phyloP scores from a whole-genome alignment of 1,140 invertebrate genomes.

The Macrobrachium nipponense region DNA sequence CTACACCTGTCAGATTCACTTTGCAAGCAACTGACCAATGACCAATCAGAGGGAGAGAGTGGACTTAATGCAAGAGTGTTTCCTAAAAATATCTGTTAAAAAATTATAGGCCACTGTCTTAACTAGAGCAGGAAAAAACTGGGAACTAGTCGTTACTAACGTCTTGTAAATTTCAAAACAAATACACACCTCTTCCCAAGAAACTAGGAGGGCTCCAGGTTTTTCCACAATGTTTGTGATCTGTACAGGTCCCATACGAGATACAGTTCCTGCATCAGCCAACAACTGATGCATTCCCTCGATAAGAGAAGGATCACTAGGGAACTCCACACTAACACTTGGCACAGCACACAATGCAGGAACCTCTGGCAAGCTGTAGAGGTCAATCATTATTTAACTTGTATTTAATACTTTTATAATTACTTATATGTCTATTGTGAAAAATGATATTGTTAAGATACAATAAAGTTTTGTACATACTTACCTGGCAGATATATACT shows the following conservation, averaged over 20 bases:
- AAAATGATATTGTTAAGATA: no score
- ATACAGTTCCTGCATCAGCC: slow-evolving; percentile 30
- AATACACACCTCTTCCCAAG: slow-evolving; percentile 46
- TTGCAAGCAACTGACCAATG: no score
- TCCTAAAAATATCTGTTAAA: no score
- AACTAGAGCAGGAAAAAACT: not conserved
- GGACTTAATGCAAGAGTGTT: no score
- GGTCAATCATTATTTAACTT: not conserved
- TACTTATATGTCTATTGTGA: no score
- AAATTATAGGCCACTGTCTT: no score
- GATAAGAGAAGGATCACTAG: slow-evolving; percentile 35
- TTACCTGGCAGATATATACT: no score
- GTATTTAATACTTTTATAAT: no score
- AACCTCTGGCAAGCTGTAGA: slow-evolving; percentile 46
- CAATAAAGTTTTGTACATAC: no score
- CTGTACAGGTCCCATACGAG: slow-evolving; percentile 52
- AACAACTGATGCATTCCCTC: slow-evolving; percentile 45
- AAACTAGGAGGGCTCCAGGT: slow-evolving; percentile 47
- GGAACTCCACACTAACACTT: slow-evolving; percentile 51
- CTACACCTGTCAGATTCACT: no score
- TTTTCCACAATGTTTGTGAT: slow-evolving; percentile 53
- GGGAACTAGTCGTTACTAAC: no score
- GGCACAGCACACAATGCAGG: slow-evolving; percentile 53
- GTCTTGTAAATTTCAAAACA: slow-evolving; percentile 7
- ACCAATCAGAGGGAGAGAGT: no score